Evolutionary conservation across 2,888 invertebrate genomes (phyloP), one percentile per base, ranked within the genome.

Genomic region (Lasius platythorax): DNA sequence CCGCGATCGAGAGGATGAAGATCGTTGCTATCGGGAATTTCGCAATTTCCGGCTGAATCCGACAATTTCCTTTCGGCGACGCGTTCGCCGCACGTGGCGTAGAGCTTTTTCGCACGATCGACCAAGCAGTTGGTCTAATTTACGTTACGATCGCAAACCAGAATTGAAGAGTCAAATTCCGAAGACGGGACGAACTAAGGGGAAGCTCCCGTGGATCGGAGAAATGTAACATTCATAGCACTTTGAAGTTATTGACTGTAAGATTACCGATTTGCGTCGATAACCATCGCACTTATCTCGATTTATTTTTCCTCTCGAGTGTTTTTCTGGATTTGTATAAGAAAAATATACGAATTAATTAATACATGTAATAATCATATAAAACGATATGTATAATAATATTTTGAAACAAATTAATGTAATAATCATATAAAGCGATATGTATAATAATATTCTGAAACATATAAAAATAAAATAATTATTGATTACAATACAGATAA

Each of bases 11-110:
- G 40, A 46, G 46, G 58, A 46, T 79, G 11, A 40, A 30, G 73
- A 68, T 85, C 84, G 84, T 84, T 78, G 64, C 85, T 89, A 87
- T 88, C 89, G 85, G 82, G 88, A 91, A 89, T 89, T 89, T 91
- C 88, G 87, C 91, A 90, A 93, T 92, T 91, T 92, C 91, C 92
- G 91, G 82, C 74, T 84, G 87, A 90, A 89, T 90, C 87, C 88
- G 87, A 91, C 86, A 86, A 90, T 92, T 91, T 92, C 90, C 91
- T 85, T 85, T 70, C 63, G 63, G 75, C 78, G 46, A 78, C 58
- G 70, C 43, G 70, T 61, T 79, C 56, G 28, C 43, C 56, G 53
- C 78, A 70, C 68, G 68, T 68, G 33, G 23, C 23, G 33, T 33
- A 33, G 8, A 37, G 63, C 72, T 81, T 72, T 23, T 37, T 81